These are phyloP conservation scores for Channallabes apus DNA, from an alignment of 2,797 vertebrate species.

Conservation along the genomic window DNA sequence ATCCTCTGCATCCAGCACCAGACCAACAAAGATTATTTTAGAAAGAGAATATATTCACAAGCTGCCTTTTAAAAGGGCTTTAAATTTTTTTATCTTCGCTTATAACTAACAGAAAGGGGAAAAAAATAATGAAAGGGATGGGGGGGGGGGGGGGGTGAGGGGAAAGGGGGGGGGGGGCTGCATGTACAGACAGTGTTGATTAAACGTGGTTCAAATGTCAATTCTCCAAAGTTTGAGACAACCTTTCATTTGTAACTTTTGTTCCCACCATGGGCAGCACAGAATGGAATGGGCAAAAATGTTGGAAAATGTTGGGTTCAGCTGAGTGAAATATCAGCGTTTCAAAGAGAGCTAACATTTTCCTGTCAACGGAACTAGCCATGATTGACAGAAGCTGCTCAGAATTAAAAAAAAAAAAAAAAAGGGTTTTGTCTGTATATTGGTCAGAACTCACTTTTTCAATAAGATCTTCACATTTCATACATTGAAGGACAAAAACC, in stretches of 20 bases:
- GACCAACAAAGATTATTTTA: slow-evolving; percentile 13
- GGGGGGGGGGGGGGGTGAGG: not conserved
- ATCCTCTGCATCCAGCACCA: slow-evolving; percentile 50
- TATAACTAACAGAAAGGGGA: slow-evolving; percentile 11
- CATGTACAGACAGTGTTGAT: not conserved
- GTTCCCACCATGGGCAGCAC: not conserved
- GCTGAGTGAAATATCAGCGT: slow-evolving; percentile 4
- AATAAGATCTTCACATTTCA: no score
- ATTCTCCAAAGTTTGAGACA: slow-evolving; percentile 22
- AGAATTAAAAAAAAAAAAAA: no score
- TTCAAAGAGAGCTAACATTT: slow-evolving; percentile 1
- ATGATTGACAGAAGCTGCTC: not conserved
- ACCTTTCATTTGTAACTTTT: slow-evolving; percentile 28
- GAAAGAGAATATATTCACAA: not conserved
- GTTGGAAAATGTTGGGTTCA: slow-evolving; percentile 23
- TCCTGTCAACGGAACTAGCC: not conserved
- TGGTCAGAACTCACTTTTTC: no score
- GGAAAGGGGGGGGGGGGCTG: not conserved
- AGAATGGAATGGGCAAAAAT: not conserved
- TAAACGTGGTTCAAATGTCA: slow-evolving; percentile 18
- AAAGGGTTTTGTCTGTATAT: no score
- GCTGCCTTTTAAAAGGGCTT: not conserved
- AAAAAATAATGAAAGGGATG: not conserved
- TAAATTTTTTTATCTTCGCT: not conserved
- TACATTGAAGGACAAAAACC: no score